phyloP scores from a whole-genome alignment of 2,888 invertebrate species.

The Eupithecia insigniata region DNA sequence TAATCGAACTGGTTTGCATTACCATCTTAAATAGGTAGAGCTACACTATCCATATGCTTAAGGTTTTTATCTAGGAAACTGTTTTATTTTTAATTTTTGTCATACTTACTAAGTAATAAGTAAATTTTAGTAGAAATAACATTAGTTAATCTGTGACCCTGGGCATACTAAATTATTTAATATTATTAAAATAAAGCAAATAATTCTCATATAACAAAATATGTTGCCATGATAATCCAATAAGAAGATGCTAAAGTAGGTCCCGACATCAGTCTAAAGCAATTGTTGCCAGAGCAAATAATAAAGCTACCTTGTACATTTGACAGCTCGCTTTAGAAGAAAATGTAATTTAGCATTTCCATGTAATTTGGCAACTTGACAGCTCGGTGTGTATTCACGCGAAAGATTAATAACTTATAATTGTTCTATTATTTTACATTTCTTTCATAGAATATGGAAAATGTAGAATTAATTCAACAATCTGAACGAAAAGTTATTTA shows the following conservation, averaged over 20 bases:
- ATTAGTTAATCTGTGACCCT: too few relatives aligned
- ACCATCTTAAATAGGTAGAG: neutral
- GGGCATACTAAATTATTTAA: too few relatives aligned
- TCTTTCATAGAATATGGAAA: neutral
- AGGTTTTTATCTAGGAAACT: neutral
- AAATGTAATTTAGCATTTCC: neutral
- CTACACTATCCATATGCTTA: neutral
- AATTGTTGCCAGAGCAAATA: slow-evolving; percentile 3
- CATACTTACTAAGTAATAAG: too few relatives aligned
- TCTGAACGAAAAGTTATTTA: neutral
- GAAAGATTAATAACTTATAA: neutral
- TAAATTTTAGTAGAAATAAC: too few relatives aligned
- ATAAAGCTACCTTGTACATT: neutral
- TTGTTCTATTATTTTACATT: neutral
- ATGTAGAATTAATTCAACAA: neutral
- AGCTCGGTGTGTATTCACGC: neutral
- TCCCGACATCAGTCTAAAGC: neutral
- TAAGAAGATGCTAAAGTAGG: neutral
- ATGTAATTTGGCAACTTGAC: neutral
- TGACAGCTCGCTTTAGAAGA: neutral
- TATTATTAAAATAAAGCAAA: too few relatives aligned
- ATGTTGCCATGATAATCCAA: neutral
- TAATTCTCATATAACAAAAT: neutral
- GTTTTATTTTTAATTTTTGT: neutral
- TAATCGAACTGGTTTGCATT: neutral